phyloP scores from a whole-genome alignment of 2,797 vertebrate species.

The Sebastes diploproa region DNA sequence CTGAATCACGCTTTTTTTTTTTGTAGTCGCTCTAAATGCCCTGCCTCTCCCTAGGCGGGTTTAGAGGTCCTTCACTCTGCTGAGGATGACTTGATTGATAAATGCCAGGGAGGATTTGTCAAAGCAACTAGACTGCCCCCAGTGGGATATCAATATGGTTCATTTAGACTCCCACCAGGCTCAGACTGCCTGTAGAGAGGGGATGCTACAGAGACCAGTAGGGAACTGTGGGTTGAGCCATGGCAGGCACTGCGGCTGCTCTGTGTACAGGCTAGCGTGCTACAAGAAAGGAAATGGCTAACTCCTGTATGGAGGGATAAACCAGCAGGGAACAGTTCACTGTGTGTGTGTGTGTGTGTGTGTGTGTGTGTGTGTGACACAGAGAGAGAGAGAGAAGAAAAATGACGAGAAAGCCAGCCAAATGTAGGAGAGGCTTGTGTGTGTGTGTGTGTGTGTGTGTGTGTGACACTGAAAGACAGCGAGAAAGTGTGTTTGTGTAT shows the following conservation, averaged over 20 bases:
- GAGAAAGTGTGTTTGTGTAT: conserved; percentile 7
- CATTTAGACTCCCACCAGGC: conserved; percentile 90
- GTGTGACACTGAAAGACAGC: conserved; percentile 9
- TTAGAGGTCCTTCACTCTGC: conserved; percentile 85
- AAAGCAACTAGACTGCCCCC: conserved; percentile 92
- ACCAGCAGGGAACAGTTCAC: conserved; percentile 39
- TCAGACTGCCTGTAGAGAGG: conserved; percentile 71
- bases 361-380: background rate
- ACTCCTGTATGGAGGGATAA: conserved; percentile 46
- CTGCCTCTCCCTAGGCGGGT: conserved; percentile 73
- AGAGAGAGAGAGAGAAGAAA: background rate
- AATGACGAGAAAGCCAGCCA: no score
- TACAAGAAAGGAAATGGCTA: conserved; percentile 53
- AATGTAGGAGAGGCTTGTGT: background rate
- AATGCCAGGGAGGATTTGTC: conserved; percentile 94
- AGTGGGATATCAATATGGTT: conserved; percentile 94
- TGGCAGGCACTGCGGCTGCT: conserved; percentile 16
- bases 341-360: background rate
- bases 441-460: background rate
- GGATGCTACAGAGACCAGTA: conserved; percentile 57
- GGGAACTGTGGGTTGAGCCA: conserved; percentile 20
- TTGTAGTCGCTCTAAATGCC: conserved; percentile 50
- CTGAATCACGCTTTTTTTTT: conserved; percentile 58
- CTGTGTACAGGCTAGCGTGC: background rate
- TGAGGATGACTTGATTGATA: conserved; percentile 91